Conservation (phyloP, 2,797 vertebrate genomes). For the Psittacula derbiana region DNA sequence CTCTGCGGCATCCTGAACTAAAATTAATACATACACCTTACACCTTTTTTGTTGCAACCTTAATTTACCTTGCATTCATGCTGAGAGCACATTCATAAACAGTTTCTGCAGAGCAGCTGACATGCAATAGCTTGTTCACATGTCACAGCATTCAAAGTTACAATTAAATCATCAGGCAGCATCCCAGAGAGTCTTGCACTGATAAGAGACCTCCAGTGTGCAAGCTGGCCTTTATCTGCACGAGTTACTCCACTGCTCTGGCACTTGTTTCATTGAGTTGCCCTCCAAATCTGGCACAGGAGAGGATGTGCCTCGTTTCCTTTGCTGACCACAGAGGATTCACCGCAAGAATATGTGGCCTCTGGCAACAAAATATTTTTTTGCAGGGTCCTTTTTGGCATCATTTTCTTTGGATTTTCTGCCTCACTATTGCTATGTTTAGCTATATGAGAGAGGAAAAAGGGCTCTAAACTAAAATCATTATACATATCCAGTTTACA, state of each 20-base stretch:
- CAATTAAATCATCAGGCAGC: slow-evolving; percentile 38
- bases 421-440: not conserved
- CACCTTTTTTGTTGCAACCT: not conserved
- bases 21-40: slow-evolving; percentile 16
- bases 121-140: slow-evolving; percentile 22
- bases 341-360: accelerated
- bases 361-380: not conserved
- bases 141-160: slow-evolving; percentile 42
- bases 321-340: not conserved
- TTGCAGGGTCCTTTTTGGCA: not conserved
- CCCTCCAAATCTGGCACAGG: not conserved
- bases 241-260: not conserved
- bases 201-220: slow-evolving; percentile 8
- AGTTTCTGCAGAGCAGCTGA: slow-evolving; percentile 22
- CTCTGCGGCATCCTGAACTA: not conserved
- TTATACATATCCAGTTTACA: not conserved
- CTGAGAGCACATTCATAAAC: slow-evolving; percentile 33
- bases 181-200: slow-evolving; percentile 10
- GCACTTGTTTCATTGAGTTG: not conserved
- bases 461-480: not conserved
- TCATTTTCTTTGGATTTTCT: slow-evolving; percentile 1
- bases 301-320: slow-evolving; percentile 27
- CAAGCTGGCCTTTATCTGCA: not conserved
- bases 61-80: slow-evolving; percentile 29
- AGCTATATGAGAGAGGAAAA: not conserved